These are phyloP conservation scores for Mechanitis messenoides DNA, from an alignment of 2,888 invertebrate genomes.

Conservation along the genomic window DNA sequence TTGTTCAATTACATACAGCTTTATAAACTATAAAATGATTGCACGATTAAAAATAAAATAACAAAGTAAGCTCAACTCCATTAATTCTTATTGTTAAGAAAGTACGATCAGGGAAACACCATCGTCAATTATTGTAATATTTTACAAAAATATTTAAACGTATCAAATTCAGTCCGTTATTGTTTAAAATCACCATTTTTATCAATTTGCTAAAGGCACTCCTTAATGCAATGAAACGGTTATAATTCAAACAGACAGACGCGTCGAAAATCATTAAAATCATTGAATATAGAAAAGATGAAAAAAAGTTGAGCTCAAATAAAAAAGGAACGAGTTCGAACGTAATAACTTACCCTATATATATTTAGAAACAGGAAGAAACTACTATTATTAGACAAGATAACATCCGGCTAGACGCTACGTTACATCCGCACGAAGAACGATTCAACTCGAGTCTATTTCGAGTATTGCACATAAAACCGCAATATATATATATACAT, in stretches of 20 bases:
- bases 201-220: slow-evolving; percentile 62
- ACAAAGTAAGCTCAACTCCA: slow-evolving; percentile 59
- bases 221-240: slow-evolving; percentile 49
- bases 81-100: slow-evolving; percentile 38
- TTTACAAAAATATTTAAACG: slow-evolving; percentile 52
- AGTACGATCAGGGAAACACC: slow-evolving; percentile 31
- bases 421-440: slow-evolving; percentile 1
- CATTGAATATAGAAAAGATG: slow-evolving; percentile 3
- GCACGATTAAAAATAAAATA: slow-evolving; percentile 51
- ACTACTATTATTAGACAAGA: slow-evolving; percentile 53
- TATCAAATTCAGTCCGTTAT: slow-evolving; percentile 61
- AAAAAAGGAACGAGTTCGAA: slow-evolving; percentile 35
- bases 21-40: slow-evolving; percentile 42
- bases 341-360: slow-evolving; percentile 43
- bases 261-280: slow-evolving; percentile 7
- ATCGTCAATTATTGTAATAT: slow-evolving; percentile 16
- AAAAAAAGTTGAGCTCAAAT: slow-evolving; percentile 41
- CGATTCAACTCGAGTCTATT: slow-evolving; percentile 17
- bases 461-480: slow-evolving; percentile 58
- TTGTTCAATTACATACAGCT: slow-evolving; percentile 34
- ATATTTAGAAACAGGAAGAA: slow-evolving; percentile 60
- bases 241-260: slow-evolving; percentile 13
- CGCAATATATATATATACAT: slow-evolving; percentile 52
- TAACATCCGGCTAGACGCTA: slow-evolving; percentile 29
- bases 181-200: slow-evolving; percentile 46